These are phyloP conservation scores for Trichogramma dendrolimi DNA, from an alignment of 2,888 invertebrate species.

Conservation along the genomic window DNA sequence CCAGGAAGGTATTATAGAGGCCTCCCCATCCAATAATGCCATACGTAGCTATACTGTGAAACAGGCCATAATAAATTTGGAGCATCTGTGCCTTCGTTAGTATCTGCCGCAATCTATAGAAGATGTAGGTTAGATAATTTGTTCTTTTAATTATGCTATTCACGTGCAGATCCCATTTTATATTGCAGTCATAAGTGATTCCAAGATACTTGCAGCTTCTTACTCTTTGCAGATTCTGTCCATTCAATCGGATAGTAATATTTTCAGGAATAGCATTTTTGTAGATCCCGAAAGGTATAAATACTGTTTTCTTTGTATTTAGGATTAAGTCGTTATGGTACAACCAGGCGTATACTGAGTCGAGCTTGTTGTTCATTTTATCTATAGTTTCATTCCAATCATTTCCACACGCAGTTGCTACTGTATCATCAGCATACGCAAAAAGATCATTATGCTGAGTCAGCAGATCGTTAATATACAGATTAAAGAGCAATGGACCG, in stretches of 20 bases:
- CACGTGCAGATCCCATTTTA: conserved; percentile 3
- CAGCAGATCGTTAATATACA: conserved; percentile 15
- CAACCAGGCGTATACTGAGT: conserved; percentile 5
- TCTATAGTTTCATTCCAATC: conserved; percentile 1
- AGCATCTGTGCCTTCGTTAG: neutral
- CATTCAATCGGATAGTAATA: neutral
- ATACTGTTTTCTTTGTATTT: conserved; percentile 11
- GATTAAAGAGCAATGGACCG: conserved; percentile 9
- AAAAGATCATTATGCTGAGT: neutral
- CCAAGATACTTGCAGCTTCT: conserved; percentile 8
- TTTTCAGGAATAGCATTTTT: conserved; percentile 7
- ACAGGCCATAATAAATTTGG: neutral
- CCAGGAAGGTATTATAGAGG: neutral
- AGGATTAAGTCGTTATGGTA: conserved; percentile 4
- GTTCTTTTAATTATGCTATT: conserved; percentile 1
- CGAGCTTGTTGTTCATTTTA: neutral
- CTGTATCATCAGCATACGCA: conserved; percentile 19
- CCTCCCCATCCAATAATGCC: conserved; percentile 7
- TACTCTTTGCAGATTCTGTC: neutral
- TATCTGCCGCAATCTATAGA: neutral
- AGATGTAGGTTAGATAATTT: conserved; percentile 1
- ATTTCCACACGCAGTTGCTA: neutral
- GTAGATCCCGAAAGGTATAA: conserved; percentile 17
- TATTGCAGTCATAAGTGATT: neutral
- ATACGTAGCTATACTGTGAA: conserved; percentile 7